phyloP scores from a whole-genome alignment of 2,797 vertebrate species.

The Labroides dimidiatus region DNA sequence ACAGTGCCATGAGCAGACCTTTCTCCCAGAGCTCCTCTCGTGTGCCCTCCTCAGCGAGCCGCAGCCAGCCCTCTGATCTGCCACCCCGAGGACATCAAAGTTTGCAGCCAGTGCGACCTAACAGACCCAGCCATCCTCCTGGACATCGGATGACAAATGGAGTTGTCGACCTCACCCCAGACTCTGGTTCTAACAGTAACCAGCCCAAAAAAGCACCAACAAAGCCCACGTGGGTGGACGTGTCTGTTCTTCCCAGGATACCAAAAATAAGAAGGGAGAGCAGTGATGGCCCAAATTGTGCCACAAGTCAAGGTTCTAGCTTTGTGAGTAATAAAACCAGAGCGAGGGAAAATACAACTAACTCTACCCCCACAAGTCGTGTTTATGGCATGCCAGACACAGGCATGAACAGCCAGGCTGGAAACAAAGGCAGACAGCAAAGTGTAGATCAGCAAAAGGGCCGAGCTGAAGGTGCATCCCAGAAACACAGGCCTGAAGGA shows the following conservation, averaged over 20 bases:
- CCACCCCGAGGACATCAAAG: constrained; percentile 38
- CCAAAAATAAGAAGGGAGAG: constrained; percentile 92
- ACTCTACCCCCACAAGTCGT: constrained; percentile 35
- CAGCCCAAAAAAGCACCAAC: constrained; percentile 71
- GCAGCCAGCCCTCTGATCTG: constrained; percentile 35
- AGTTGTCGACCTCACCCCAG: constrained; percentile 28
- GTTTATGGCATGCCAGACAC: constrained; percentile 79
- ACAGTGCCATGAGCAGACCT: constrained; percentile 43
- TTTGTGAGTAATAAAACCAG: constrained; percentile 45
- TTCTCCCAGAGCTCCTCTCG: constrained; percentile 51
- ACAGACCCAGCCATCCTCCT: constrained; percentile 22
- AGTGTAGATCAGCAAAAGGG: constrained; percentile 76
- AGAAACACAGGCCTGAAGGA: constrained; percentile 56
- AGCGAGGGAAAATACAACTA: constrained; percentile 71
- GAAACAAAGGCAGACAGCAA: constrained; percentile 83
- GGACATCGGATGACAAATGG: constrained; percentile 43
- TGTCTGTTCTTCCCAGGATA: constrained; percentile 93
- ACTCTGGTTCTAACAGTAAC: constrained; percentile 58
- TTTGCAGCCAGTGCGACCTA: constrained; percentile 56
- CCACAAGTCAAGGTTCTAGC: constrained; percentile 17
- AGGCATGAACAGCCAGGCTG: constrained; percentile 88
- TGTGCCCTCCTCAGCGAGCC: constrained; percentile 37
- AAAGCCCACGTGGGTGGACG: constrained; percentile 87
- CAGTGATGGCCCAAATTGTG: constrained; percentile 32
- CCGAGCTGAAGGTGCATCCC: constrained; percentile 69